Conservation (phyloP, 2,113 vertebrate genomes). For the Otis tarda region DNA sequence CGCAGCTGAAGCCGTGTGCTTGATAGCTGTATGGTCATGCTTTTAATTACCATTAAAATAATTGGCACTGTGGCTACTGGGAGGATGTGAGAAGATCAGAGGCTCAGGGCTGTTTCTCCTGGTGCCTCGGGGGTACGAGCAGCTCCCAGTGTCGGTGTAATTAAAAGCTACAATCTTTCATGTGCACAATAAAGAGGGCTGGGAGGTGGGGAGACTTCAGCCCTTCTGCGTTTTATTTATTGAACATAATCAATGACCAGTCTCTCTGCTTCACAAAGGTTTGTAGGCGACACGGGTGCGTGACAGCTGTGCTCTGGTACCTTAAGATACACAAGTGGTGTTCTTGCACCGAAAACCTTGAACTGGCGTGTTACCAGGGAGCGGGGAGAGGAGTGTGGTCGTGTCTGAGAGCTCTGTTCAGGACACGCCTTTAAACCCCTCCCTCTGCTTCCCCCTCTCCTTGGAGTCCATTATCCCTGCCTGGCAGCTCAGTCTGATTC, state of each 20-base stretch:
- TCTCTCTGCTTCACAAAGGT: conserved; percentile 12
- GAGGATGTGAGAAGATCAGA: conserved; percentile 73
- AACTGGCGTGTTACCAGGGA: accelerated
- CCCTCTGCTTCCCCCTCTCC: background rate
- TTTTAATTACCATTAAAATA: conserved; percentile 84
- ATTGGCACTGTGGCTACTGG: conserved; percentile 75
- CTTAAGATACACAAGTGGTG: background rate
- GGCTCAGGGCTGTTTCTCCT: conserved; percentile 68
- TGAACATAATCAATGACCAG: conserved; percentile 71
- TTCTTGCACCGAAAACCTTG: accelerated
- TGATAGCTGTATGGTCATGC: conserved; percentile 53
- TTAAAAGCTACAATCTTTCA: conserved; percentile 81
- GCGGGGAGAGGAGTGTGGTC: background rate
- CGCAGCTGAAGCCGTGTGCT: conserved; percentile 26
- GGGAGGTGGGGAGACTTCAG: conserved; percentile 65
- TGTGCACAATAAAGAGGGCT: conserved; percentile 74
- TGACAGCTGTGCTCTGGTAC: background rate
- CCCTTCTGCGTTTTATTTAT: conserved; percentile 71
- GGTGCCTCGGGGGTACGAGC: conserved; percentile 52
- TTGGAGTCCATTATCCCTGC: background rate
- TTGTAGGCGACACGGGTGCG: background rate
- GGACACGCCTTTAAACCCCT: background rate
- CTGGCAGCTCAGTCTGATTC: background rate
- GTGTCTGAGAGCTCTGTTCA: background rate
- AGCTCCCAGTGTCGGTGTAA: conserved; percentile 76